A percentile compares a stretch with the other conserved stretches of the same genome.
Conservation (phyloP, 1,140 invertebrate species). For the Ectropis grisescens region DNA sequence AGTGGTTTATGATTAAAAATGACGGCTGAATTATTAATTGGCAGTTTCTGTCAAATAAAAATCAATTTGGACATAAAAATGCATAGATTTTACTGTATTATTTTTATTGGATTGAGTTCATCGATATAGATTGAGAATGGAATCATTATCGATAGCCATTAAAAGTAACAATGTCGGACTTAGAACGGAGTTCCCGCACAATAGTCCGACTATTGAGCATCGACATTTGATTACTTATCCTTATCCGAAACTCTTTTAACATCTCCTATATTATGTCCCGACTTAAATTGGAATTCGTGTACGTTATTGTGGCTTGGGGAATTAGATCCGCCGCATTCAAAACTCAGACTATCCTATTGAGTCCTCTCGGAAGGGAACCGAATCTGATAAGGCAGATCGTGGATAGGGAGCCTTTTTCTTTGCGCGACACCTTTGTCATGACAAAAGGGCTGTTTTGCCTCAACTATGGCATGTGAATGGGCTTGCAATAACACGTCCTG, state of each 20-base stretch:
- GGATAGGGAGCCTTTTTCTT: slow-evolving; percentile 66
- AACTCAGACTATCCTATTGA: slow-evolving; percentile 53
- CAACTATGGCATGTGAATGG: slow-evolving; percentile 63
- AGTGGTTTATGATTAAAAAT: slow-evolving; percentile 2
- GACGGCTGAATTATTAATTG: too few species aligned
- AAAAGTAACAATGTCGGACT: slow-evolving; percentile 19
- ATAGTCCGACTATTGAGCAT: slow-evolving; percentile 21
- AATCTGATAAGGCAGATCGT: slow-evolving; percentile 66
- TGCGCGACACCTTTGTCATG: slow-evolving; percentile 66
- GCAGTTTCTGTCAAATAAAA: background rate
- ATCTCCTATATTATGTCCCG: slow-evolving; percentile 26
- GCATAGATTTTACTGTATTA: too few species aligned
- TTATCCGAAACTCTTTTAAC: slow-evolving; percentile 25
- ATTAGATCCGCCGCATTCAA: slow-evolving; percentile 58
- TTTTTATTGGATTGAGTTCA: too few species aligned
- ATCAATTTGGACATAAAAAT: background rate
- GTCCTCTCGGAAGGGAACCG: slow-evolving; percentile 64
- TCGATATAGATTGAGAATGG: too few species aligned
- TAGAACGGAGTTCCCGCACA: slow-evolving; percentile 19
- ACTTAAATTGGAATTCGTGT: slow-evolving; percentile 44
- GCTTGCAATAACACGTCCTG: slow-evolving; percentile 58
- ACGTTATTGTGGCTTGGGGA: slow-evolving; percentile 48
- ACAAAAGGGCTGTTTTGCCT: slow-evolving; percentile 64
- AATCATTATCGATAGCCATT: too few species aligned
- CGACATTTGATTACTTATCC: slow-evolving; percentile 33